Percentiles rank a stretch among this genome's conserved stretches.
These are phyloP conservation scores for Lasiurus borealis DNA, from an alignment of 2,113 vertebrate species.

Conservation along the genomic window DNA sequence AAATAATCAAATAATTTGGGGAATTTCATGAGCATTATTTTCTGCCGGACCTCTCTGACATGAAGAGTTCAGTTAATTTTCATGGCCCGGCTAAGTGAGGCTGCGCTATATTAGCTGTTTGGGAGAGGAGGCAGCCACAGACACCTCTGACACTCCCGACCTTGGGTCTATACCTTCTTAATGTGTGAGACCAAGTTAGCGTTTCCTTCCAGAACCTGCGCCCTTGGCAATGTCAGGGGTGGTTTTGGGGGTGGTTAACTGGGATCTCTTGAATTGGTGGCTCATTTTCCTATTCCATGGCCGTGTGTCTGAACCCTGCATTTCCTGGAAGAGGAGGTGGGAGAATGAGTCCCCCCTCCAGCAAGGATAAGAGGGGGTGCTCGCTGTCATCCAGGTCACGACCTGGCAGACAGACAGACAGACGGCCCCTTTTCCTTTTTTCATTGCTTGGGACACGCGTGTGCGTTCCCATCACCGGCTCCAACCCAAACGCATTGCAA, in stretches of 20 bases:
- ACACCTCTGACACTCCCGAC: not conserved
- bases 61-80: not conserved
- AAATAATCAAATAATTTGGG: conserved; percentile 14
- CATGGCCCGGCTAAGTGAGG: not conserved
- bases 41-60: not conserved
- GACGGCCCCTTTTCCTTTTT: not conserved
- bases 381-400: not conserved
- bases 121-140: not conserved
- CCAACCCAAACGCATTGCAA: not conserved
- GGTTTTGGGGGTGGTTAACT: not conserved
- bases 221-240: not conserved
- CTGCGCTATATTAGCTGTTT: not conserved
- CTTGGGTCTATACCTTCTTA: not conserved
- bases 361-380: not conserved
- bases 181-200: not conserved
- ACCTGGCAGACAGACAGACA: not conserved
- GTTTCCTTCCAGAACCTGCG: not conserved
- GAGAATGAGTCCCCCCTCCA: not conserved
- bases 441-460: not conserved
- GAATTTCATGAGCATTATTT: not conserved
- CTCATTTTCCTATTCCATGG: not conserved
- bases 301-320: not conserved
- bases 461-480: not conserved
- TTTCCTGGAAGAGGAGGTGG: not conserved
- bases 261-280: not conserved